Evolutionary conservation across 1,140 invertebrate species (phyloP), one percentile per base, ranked within the genome.

Genomic region (Stegodyphus dumicola): DNA sequence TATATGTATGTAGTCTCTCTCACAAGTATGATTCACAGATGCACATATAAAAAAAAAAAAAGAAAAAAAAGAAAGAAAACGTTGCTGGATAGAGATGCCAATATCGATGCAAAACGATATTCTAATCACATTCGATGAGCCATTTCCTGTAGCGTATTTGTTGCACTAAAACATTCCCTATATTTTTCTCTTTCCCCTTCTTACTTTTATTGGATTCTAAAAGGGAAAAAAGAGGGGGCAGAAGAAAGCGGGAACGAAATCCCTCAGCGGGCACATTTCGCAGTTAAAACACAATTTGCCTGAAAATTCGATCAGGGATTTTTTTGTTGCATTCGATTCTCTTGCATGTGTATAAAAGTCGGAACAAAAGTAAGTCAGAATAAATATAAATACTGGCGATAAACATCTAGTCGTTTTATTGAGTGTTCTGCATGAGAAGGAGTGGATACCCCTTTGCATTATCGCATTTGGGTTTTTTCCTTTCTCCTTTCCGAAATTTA

Each of bases 271-370:
- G 53, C 15, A 17, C 71, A 13, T 83, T 60, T 56, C 51, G 9
- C 78, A 81, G 69, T 83, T 83, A 83, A 83, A 75, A 83, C 80
- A 83, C 80, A 83, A 83, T 83, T 83, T 83, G 73, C 71, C 70
- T 83, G 65, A 75, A 83, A 83, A 83, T 73, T 83, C 80, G 80
- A 83, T 83, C 69, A 83, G 49, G 51, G 18, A 53, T 77, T 64
- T 67, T 54, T 70, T 33, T 33, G 33, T 33, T 33, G 33, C 33
- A 33, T 33, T 69, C 67, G 51, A 64, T 77, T 54, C 76, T 52
- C 56, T 70, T 74, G n/a, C 10, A 53, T n/a, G n/a, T 73, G 11
- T 64, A 81, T 64, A 81, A 81, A 73, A 33, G 67, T 49, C 10
- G 33, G 33, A 56, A 7, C 54, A 54, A 54, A 70, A 56, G 53